These are phyloP conservation scores for Sussaba pulchella DNA, from an alignment of 2,888 invertebrate species.

Conservation along the genomic window DNA sequence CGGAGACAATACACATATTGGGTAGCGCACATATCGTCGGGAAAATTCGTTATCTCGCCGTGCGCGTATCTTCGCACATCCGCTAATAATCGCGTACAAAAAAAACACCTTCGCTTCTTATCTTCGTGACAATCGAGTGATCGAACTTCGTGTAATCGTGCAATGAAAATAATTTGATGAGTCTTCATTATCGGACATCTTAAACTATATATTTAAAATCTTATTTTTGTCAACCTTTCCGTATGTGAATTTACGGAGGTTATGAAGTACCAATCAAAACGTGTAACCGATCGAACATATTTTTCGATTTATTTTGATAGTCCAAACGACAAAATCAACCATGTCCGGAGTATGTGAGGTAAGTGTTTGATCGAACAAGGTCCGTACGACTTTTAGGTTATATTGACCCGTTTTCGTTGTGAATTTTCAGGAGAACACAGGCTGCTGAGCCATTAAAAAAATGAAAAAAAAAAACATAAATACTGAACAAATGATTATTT, in stretches of 20 bases:
- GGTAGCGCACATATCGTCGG: constrained; percentile 9
- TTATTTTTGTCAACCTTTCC: not conserved
- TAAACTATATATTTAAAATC: too few relatives aligned
- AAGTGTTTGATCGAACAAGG: constrained; percentile 8
- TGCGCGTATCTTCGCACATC: constrained; percentile 12
- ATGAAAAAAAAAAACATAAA: not conserved
- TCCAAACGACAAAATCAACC: constrained; percentile 20
- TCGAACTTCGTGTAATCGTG: not conserved
- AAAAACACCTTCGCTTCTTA: constrained; percentile 29
- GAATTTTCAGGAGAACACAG: not conserved
- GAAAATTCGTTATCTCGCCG: constrained; percentile 42
- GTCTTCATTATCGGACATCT: not conserved
- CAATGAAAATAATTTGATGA: constrained; percentile 36
- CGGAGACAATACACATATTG: not conserved
- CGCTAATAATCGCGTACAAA: constrained; percentile 4
- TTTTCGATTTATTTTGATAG: constrained; percentile 53
- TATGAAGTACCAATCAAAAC: constrained; percentile 63
- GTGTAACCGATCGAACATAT: constrained; percentile 47
- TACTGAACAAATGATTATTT: not conserved
- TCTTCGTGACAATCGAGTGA: not conserved
- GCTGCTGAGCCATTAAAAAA: too few relatives aligned
- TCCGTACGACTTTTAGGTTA: constrained; percentile 31
- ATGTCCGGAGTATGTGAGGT: constrained; percentile 65
- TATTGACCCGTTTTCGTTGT: not conserved
- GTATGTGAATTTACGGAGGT: constrained; percentile 48